Evolutionary conservation across 2,888 invertebrate genomes (phyloP).

Genomic region (Andrena camellia): DNA sequence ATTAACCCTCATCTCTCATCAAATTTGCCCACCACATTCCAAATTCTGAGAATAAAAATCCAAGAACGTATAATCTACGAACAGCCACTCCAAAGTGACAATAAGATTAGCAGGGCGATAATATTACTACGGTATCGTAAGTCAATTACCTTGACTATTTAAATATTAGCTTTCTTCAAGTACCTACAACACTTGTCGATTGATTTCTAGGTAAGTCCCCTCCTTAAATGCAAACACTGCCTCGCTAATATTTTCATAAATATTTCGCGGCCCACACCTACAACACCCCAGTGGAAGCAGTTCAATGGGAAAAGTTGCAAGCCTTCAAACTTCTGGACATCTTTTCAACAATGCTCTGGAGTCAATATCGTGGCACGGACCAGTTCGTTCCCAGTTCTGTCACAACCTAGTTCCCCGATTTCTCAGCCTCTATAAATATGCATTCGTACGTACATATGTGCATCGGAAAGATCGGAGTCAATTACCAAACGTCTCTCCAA

Average conservation of each 20-base stretch:
- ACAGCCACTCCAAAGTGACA: no score
- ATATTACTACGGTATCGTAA: no score
- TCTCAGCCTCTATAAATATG: conserved; percentile 56
- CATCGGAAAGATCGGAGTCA: not conserved
- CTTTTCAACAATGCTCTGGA: conserved; percentile 41
- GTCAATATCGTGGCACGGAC: conserved; percentile 48
- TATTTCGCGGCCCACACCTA: not conserved
- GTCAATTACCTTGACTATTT: no score
- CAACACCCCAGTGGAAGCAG: not conserved
- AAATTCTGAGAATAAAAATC: no score
- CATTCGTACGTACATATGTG: not conserved
- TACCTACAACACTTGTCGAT: not conserved
- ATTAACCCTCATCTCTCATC: no score
- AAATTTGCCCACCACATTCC: no score
- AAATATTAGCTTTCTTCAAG: no score
- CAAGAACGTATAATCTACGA: no score
- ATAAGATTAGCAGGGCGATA: no score
- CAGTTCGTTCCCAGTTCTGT: conserved; percentile 26
- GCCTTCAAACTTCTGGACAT: conserved; percentile 41
- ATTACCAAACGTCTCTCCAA: not conserved
- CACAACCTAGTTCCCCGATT: conserved; percentile 66
- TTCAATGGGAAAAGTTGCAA: conserved; percentile 24
- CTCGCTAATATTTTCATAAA: not conserved
- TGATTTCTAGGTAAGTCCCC: not conserved
- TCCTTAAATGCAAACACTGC: not conserved